Base-by-base conservation (phyloP, 2,113 vertebrate genomes). In the Centropus bengalensis region DNA sequence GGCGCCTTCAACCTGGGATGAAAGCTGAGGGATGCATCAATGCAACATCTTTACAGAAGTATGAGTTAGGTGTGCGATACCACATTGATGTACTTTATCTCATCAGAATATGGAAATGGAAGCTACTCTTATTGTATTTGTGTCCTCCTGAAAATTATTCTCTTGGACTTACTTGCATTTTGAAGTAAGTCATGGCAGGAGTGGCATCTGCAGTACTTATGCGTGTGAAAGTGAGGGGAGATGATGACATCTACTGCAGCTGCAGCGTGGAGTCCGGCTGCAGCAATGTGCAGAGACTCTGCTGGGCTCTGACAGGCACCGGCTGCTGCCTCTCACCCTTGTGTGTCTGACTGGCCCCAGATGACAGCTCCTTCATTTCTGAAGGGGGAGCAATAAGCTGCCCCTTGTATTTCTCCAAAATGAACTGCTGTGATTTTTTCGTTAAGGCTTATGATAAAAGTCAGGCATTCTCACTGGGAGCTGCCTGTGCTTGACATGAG, bases 321-420 rank as follows among this genome's bases (percentile, higher is more conserved):
- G 42, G 32, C 67, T 75, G 58, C 77, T 59, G 9, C 63, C 33
- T 73, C 40, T 17, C 44, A 42, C 5, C 51, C 26, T 21, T 28
- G 4, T n/a, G 1, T 19, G 5, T 24, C 30, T 0, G 0, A 59
- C 26, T 51, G 3, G 78, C 13, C 44, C 47, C 26, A 23, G 1
- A 12, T 1, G 8, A 54, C 69, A 60, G 47, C 15, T 81, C 15
- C 69, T 74, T 78, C 8, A 0, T 68, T 84, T 84, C 69, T 78
- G 67, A 92, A 91, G 44, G 0, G 4, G 12, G 14, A 0, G 4
- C 9, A 45, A 67, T 47, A 54, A 26, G 4, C 55, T 76, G 54
- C 67, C n/a, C 30, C 33, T 59, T 76, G 26, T 42, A 47, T 44
- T 52, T 28, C 26, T 78, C 45, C 66, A 84, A 8, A 89, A 79